Conservation (phyloP, 2,113 vertebrate genomes). For the Oophaga pumilio region DNA sequence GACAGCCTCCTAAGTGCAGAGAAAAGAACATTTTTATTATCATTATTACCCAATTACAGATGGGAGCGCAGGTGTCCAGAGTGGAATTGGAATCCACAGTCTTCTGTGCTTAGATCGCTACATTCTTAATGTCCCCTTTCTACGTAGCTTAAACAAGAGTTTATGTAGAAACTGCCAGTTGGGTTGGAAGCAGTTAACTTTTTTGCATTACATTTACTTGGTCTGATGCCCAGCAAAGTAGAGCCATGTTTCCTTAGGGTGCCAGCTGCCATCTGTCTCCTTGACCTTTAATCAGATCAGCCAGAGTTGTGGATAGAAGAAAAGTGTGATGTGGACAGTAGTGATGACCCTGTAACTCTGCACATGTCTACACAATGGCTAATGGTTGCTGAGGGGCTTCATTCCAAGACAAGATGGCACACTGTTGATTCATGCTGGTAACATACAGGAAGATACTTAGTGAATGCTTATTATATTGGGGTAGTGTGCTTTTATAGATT, state of each 20-base stretch:
- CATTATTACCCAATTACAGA: conserved; percentile 56
- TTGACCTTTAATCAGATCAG: conserved; percentile 41
- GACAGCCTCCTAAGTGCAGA: conserved; percentile 47
- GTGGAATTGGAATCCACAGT: conserved; percentile 32
- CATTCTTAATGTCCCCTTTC: not conserved
- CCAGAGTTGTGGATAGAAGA: not conserved
- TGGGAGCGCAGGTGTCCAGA: conserved; percentile 50
- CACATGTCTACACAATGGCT: conserved; percentile 19
- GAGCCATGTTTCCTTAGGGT: conserved; percentile 32
- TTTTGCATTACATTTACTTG: conserved; percentile 28
- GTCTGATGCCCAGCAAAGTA: conserved; percentile 41
- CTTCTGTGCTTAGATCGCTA: conserved; percentile 33
- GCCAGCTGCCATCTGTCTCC: conserved; percentile 41
- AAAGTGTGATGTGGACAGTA: conserved; percentile 23
- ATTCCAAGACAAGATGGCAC: conserved; percentile 28
- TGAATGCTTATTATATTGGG: not conserved
- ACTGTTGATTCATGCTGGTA: not conserved
- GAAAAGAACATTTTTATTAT: conserved; percentile 56
- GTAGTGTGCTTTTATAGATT: not conserved
- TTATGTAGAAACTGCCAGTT: not conserved
- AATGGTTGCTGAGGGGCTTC: conserved; percentile 18
- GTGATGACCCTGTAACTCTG: conserved; percentile 39
- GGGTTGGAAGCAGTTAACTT: conserved; percentile 19
- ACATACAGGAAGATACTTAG: not conserved
- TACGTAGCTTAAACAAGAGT: not conserved